Evolutionary conservation across 2,888 invertebrate genomes (phyloP).

Genomic region (Tetragnatha montana): DNA sequence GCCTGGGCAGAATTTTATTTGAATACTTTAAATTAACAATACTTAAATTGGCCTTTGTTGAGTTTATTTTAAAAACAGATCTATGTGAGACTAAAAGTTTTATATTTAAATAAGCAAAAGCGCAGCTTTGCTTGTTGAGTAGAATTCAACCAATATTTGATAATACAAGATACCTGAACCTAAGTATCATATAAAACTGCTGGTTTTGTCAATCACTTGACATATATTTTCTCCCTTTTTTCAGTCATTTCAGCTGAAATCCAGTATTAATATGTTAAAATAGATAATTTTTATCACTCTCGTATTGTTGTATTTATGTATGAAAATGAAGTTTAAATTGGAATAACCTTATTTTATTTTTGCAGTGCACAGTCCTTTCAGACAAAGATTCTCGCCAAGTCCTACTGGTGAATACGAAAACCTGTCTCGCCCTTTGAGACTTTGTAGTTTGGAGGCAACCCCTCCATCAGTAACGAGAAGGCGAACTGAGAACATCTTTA

Average conservation of each 20-base stretch:
- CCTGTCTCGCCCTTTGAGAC: slow-evolving; percentile 49
- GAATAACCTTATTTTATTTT: slow-evolving; percentile 1
- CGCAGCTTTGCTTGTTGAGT: no score
- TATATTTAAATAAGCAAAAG: no score
- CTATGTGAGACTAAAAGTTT: no score
- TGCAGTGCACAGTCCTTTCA: slow-evolving; percentile 25
- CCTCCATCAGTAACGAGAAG: slow-evolving; percentile 39
- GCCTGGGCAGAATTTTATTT: no score
- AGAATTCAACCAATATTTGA: no score
- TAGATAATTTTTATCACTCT: background rate
- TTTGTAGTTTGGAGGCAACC: slow-evolving; percentile 54
- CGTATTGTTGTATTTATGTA: background rate
- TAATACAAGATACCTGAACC: background rate
- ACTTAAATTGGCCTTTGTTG: no score
- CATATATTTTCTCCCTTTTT: no score
- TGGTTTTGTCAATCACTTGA: background rate
- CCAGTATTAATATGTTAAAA: background rate
- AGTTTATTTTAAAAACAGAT: no score
- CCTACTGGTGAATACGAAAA: slow-evolving; percentile 51
- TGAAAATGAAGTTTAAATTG: background rate
- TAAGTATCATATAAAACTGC: background rate
- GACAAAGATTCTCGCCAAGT: slow-evolving; percentile 32
- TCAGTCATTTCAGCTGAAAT: background rate
- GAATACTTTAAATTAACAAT: no score
- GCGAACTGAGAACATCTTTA: slow-evolving; percentile 59